A percentile compares a stretch with the other conserved stretches of the same genome.
Evolutionary conservation across 2,113 vertebrate genomes (phyloP).

Genomic region (Eulemur rufifrons): DNA sequence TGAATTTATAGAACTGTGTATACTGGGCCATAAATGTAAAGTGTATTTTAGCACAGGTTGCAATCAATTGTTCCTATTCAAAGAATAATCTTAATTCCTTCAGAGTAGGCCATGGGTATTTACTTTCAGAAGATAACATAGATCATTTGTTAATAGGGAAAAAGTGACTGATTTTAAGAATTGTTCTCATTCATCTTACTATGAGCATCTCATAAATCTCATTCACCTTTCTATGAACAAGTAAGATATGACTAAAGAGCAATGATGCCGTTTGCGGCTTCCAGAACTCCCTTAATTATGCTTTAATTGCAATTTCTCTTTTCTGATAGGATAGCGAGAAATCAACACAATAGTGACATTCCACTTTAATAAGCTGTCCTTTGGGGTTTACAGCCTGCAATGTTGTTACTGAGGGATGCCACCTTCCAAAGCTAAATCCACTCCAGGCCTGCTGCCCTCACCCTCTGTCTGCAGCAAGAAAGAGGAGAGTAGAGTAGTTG

Average conservation of each 20-base stretch:
- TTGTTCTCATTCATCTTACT: not conserved
- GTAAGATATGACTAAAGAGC: not conserved
- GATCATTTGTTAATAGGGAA: not conserved
- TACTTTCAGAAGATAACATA: not conserved
- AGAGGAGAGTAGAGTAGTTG: not conserved
- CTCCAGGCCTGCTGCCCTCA: not conserved
- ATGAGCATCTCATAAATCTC: not conserved
- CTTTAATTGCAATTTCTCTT: not conserved
- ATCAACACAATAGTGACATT: not conserved
- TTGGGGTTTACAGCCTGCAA: not conserved
- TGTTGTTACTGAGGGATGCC: not conserved
- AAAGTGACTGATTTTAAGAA: not conserved
- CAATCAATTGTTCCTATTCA: not conserved
- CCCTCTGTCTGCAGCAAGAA: not conserved
- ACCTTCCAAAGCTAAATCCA: not conserved
- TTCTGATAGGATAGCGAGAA: not conserved
- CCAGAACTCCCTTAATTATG: not conserved
- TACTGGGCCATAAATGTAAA: not conserved
- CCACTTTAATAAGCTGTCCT: not conserved
- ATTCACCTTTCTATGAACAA: not conserved
- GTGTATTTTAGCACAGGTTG: not conserved
- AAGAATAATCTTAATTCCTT: slow-evolving; percentile 3
- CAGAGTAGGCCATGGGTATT: not conserved
- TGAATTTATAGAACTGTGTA: not conserved
- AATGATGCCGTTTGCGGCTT: not conserved